These are phyloP conservation scores for Perognathus longimembris DNA, from an alignment of 2,113 vertebrate species.

Conservation along the genomic window DNA sequence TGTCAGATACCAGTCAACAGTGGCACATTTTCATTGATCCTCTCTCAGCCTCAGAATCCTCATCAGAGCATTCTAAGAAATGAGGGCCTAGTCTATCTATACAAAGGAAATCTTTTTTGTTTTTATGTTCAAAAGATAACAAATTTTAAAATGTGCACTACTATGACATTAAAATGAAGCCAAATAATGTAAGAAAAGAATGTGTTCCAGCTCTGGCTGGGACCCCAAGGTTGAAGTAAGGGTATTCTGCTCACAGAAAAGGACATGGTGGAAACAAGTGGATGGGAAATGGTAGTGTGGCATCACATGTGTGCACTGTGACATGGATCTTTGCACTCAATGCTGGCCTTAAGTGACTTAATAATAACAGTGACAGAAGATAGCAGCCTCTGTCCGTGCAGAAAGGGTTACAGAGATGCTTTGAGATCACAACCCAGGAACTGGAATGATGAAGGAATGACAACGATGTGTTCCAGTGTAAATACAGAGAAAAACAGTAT, in stretches of 20 bases:
- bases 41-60: slow-evolving; percentile 19
- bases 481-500: too few species aligned
- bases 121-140: neutral
- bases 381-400: too few species aligned
- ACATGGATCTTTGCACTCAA: neutral
- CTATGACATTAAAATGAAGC: slow-evolving; percentile 2
- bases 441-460: too few species aligned
- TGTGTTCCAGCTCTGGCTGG: neutral
- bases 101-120: neutral
- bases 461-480: too few species aligned
- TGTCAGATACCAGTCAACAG: neutral
- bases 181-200: neutral
- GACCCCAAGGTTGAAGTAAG: neutral
- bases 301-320: neutral
- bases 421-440: too few species aligned
- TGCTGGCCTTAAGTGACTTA: neutral
- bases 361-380: neutral
- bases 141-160: neutral
- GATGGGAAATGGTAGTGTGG: neutral
- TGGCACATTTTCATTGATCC: neutral
- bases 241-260: neutral
- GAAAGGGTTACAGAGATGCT: too few species aligned
- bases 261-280: neutral
- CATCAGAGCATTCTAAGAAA: slow-evolving; percentile 1
- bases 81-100: neutral